Percentiles rank a stretch among this genome's conserved stretches.
Conservation (phyloP, 2,797 vertebrate species). For the Podarcis siculus region DNA sequence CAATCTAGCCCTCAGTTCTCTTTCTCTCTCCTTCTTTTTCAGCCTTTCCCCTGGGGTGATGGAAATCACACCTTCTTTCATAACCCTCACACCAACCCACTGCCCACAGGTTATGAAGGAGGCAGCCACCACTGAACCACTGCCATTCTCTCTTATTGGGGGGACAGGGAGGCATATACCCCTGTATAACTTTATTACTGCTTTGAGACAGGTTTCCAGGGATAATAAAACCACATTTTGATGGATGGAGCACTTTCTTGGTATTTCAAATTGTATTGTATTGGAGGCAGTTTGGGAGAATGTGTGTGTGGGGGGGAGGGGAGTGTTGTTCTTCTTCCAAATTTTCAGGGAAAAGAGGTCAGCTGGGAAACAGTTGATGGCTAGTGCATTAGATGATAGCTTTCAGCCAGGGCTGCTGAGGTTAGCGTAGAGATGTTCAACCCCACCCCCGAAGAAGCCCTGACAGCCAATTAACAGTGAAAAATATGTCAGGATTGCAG, state of each 20-base stretch:
- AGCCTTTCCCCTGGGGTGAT: constrained; percentile 97
- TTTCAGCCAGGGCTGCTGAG: not conserved
- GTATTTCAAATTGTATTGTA: not conserved
- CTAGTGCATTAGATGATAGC: too few species aligned
- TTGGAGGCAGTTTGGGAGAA: not conserved
- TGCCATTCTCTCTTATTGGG: not conserved
- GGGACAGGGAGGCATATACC: not conserved
- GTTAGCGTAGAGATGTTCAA: too few species aligned
- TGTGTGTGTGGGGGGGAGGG: too few species aligned
- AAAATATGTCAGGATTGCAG: not conserved
- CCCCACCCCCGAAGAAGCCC: not conserved
- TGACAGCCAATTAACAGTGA: not conserved
- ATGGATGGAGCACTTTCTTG: not conserved
- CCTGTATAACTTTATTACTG: not conserved
- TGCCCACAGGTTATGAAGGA: constrained; percentile 91
- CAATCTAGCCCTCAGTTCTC: not conserved
- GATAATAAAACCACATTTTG: constrained; percentile 6
- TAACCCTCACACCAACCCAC: constrained; percentile 87
- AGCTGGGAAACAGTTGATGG: too few species aligned
- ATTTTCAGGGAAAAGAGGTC: not conserved
- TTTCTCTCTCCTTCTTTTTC: constrained; percentile 38
- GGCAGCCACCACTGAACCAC: not conserved
- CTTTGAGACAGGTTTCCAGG: not conserved
- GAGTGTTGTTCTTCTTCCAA: not conserved
- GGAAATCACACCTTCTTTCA: constrained; percentile 91